Base-by-base conservation (phyloP, 37 sponge, comb jelly and placozoan genomes). In the Tethya wilhelma region DNA sequence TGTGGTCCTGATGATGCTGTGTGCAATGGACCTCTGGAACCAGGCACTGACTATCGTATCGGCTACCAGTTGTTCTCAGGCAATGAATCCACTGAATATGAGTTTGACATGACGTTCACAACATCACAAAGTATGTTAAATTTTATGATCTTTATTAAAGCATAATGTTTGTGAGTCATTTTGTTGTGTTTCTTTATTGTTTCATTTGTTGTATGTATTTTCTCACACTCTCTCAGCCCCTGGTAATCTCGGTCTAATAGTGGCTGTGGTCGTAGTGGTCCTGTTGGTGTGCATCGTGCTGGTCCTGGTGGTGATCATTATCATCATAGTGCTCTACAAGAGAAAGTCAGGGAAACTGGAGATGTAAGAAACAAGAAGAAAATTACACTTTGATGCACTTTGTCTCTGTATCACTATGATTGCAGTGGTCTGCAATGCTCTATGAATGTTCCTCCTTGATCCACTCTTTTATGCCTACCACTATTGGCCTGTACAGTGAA, bases 1-100 rank as follows among this genome's bases (percentile, higher is more conserved):
- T 79, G 80, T 80, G 77, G 81, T 22, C 73, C 73, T 0, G 60
- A 11, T 33, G 77, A 79, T 31, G 28, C 8, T 1, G 64, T 80
- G 14, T 90, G 90, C 55, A 90, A 90, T 68, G 90, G 90, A 0
- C 85, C 85, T 17, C 76, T 90, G 1, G 39, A 46, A 1, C 81
- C 90, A 8, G 71, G 57, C 34, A 56, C 70, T 0, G 32, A 68
- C 12, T 90, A 90, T 25, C 39, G 37, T 39, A 70, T 82, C 65
- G 45, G 83, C 3, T 82, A 82, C 66, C 25, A 65, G 2, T 64
- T 82, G 37, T 77, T 56, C 70, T 33, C 59, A 46, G 83, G 67
- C 0, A 29, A n/a, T 36, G 28, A 78, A 2, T 78, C 33, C 43
- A 57, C 42, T 3, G 87, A 87, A 34, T 73, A 80, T 53, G 12